Conservation (phyloP, 2,888 invertebrate genomes). For the Dicranocentrus wangi region DNA sequence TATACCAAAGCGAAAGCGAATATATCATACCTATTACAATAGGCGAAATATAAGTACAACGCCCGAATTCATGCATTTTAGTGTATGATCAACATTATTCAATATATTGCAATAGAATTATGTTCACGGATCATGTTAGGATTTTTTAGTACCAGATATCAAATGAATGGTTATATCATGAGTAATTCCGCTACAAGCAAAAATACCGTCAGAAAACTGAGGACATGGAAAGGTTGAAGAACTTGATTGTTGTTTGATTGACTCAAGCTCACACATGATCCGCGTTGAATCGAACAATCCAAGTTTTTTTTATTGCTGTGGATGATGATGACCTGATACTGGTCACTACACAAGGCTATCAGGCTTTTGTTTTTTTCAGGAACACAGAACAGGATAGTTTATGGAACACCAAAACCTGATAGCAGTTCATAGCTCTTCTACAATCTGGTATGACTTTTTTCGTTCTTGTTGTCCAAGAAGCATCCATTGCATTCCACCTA, state of each 20-base stretch:
- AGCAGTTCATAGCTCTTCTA: background rate
- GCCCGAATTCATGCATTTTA: no score
- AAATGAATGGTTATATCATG: no score
- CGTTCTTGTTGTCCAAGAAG: background rate
- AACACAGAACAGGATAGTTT: constrained; percentile 17
- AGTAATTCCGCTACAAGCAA: no score
- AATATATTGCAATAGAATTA: no score
- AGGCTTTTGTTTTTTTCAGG: constrained; percentile 23
- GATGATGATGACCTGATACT: constrained; percentile 17
- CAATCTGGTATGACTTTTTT: background rate
- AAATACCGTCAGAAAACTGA: background rate
- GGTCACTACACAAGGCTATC: background rate
- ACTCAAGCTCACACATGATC: background rate
- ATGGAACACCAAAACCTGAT: constrained; percentile 9
- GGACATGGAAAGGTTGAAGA: constrained; percentile 35
- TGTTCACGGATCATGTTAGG: no score
- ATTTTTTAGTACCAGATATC: no score
- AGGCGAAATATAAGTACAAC: no score
- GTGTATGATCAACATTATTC: no score
- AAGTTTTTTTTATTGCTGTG: constrained; percentile 15
- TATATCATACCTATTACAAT: background rate
- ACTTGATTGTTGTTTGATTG: constrained; percentile 42
- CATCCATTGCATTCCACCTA: background rate
- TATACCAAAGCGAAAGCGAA: background rate
- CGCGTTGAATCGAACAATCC: no score